phyloP scores from a whole-genome alignment of 2,888 invertebrate genomes.

The Drosophila barbarae region DNA sequence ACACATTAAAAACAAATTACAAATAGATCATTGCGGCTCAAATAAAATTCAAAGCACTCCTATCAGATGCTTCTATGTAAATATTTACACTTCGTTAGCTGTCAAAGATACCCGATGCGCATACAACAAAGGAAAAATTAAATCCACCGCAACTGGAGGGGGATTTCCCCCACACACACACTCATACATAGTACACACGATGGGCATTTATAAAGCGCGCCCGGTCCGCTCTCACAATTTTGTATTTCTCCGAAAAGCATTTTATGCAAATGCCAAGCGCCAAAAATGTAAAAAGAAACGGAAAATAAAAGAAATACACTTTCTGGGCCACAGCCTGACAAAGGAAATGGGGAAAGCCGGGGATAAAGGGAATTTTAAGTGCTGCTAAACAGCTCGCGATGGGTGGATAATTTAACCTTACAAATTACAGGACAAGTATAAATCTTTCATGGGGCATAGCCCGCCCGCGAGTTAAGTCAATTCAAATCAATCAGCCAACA shows the following conservation, averaged over 20 bases:
- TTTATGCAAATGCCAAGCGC: constrained; percentile 61
- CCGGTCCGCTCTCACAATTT: constrained; percentile 23
- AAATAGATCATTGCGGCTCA: constrained; percentile 47
- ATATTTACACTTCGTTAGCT: constrained; percentile 72
- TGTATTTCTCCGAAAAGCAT: constrained; percentile 46
- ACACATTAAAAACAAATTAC: constrained; percentile 54
- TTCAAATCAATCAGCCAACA: constrained; percentile 59
- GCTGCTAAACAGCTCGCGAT: constrained; percentile 14
- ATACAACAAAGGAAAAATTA: constrained; percentile 24
- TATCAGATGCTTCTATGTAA: constrained; percentile 54
- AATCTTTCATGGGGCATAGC: not conserved
- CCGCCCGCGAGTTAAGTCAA: constrained; percentile 42
- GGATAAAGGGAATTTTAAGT: constrained; percentile 30
- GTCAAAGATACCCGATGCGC: constrained; percentile 56
- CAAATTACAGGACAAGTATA: constrained; percentile 10
- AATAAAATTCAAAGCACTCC: constrained; percentile 54
- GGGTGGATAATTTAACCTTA: constrained; percentile 27
- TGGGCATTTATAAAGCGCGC: constrained; percentile 47
- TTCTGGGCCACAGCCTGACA: constrained; percentile 62
- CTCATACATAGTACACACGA: constrained; percentile 6
- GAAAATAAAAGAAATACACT: constrained; percentile 48
- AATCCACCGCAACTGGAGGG: constrained; percentile 15
- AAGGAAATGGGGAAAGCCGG: constrained; percentile 28
- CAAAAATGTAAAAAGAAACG: constrained; percentile 9
- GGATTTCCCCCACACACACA: constrained; percentile 3